Evolutionary conservation across 2,113 vertebrate genomes (phyloP), one percentile per base, ranked within the genome.

Genomic region (Brienomyrus longianalis): DNA sequence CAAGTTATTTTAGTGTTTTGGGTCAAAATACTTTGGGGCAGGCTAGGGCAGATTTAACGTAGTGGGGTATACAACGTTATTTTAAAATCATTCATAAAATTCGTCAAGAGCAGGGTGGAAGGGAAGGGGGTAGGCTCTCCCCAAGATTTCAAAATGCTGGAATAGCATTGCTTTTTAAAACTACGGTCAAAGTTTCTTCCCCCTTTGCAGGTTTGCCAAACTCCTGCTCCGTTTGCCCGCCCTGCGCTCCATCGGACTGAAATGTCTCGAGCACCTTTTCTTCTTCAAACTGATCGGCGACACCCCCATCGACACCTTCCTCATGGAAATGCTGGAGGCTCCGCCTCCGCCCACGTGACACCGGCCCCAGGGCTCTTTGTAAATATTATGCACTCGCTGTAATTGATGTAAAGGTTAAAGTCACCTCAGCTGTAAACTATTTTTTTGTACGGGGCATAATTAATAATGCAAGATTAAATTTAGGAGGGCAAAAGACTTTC

Each of bases 311-410:
- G 98, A 99, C 96, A 99, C 98, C 89, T 99, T 99, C 91, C 97
- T 99, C 86, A 99, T 99, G 98, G 98, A 99, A 96, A 99, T 99
- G 98, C 92, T 99, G 92, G 98, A 99, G 93, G 96, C 98, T 0
- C 97, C 98, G 0, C 97, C 99, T 93, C 98, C 98, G 95, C 96
- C 97, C 93, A 98, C 98, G 95, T 99, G 97, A 99, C 93, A 92
- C 5, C 52, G 89, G 92, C 92, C 90, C 88, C 86, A 48, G 50
- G 48, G 3, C 74, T 92, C 88, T 91, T 89, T 96, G 95, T 95
- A 96, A 86, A 96, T 95, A 95, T 88, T 90, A 23, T 91, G 94
- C 91, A 89, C 90, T 27, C 27, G 66, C 90, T 93, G 91, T 93
- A 91, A 94, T 93, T 91, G 74, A 92, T 90, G 91, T 92, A 92